These are phyloP conservation scores for Cricetomys ansorgei DNA, from an alignment of 2,113 vertebrate species.

Conservation along the genomic window DNA sequence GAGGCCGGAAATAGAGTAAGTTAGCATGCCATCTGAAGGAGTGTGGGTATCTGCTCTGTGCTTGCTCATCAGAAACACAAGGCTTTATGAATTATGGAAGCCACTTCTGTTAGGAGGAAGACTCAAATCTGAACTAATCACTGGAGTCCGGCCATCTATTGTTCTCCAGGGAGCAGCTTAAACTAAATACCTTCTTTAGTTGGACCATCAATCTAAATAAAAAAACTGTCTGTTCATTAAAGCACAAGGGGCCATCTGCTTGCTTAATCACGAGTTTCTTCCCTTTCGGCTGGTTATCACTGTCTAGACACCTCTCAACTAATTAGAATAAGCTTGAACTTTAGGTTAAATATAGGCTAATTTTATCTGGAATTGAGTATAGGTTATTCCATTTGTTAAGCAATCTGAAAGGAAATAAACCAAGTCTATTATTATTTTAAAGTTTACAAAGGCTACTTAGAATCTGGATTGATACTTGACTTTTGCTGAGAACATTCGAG, in stretches of 20 bases:
- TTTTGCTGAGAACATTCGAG: constrained; percentile 17
- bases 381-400: not conserved
- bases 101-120: constrained; percentile 16
- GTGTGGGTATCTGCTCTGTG: not conserved
- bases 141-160: not conserved
- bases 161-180: constrained; percentile 40
- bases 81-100: constrained; percentile 41
- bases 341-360: constrained; percentile 17
- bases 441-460: constrained; percentile 46
- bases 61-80: not conserved
- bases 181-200: constrained; percentile 45
- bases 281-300: not conserved
- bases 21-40: not conserved
- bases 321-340: constrained; percentile 57
- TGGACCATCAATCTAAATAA: constrained; percentile 50
- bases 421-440: constrained; percentile 19
- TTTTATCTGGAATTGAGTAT: constrained; percentile 41
- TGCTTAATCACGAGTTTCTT: constrained; percentile 27
- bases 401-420: constrained; percentile 9
- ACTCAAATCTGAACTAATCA: constrained; percentile 17
- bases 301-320: constrained; percentile 9
- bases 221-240: constrained; percentile 59
- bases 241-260: constrained; percentile 64
- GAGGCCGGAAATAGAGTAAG: not conserved
- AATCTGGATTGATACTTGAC: constrained; percentile 15